Evolutionary conservation across 2,797 vertebrate species (phyloP), one percentile per base, ranked within the genome.

Genomic region (Octomys mimax): DNA sequence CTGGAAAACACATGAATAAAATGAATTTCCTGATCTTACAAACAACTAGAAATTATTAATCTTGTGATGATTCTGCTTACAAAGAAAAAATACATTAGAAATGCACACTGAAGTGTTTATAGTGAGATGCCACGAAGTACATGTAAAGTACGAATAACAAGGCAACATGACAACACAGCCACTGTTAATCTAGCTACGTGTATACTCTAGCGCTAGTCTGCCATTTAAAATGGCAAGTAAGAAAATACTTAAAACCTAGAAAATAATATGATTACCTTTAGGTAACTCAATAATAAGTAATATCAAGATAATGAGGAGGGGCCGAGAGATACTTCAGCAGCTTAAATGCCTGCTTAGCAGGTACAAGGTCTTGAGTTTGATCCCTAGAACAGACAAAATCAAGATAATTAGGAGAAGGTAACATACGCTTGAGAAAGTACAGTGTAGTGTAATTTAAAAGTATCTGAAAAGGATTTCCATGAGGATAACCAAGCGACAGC

Each of bases 401-500:
- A 54, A 54, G 13, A 39, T 39, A 75, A 70, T 42, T 21, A 62
- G 19, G 39, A 92, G 24, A 84, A 13, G n/a, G 3, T 39, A 61
- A 31, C 21, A 33, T 12, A 9, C 54, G 12, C 59, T 28, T 22
- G 19, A 81, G 21, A 71, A 78, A 78, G 39, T n/a, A 89, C 42
- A 89, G 59, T 79, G 54, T 21, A 22, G 42, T 61, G n/a, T 4
- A 91, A 79, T 78, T 92, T 92, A n/a, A 85, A 97, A 96, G 80
- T 28, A 87, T 73, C 54, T 70, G 11, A 89, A 93, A 96, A 80
- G 46, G 68, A 68, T 57, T 93, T 66, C 28, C 7, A 64, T 19
- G 33, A 88, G 16, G 36, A 61, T 31, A 79, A 73, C 19, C 85
- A 91, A 88, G 88, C 12, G 21, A 42, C 13, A 75, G 21, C 49